Evolutionary conservation across 2,888 invertebrate genomes (phyloP).

Genomic region (Theodoxus fluviatilis): DNA sequence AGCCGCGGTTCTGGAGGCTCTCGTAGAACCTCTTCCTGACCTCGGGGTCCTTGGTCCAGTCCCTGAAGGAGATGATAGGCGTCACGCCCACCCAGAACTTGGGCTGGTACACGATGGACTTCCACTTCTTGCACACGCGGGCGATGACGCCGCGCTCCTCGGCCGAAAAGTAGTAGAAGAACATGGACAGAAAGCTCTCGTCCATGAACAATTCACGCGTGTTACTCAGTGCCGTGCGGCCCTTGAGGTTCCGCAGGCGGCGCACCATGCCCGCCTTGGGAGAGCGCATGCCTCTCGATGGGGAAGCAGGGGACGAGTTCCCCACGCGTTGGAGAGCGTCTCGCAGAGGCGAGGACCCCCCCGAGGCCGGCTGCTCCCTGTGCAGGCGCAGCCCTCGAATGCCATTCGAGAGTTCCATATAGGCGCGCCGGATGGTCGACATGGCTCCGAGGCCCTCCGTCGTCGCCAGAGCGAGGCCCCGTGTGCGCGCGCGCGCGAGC

Average conservation of each 20-base stretch:
- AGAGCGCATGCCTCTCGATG: constrained; percentile 38
- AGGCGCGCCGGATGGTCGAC: constrained; percentile 63
- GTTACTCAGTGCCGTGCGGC: constrained; percentile 42
- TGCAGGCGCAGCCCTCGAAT: constrained; percentile 60
- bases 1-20: constrained; percentile 79
- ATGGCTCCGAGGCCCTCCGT: constrained; percentile 36
- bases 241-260: constrained; percentile 51
- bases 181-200: constrained; percentile 82
- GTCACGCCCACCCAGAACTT: constrained; percentile 86
- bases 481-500: neutral
- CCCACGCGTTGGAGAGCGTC: neutral
- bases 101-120: constrained; percentile 86
- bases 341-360: constrained; percentile 6
- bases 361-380: constrained; percentile 34
- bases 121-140: constrained; percentile 86
- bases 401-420: constrained; percentile 64
- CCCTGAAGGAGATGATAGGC: constrained; percentile 86
- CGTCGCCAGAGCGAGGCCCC: neutral
- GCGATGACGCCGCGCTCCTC: constrained; percentile 81
- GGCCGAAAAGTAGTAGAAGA: constrained; percentile 73
- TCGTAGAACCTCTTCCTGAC: constrained; percentile 69
- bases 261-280: constrained; percentile 53
- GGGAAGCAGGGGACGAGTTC: neutral
- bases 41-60: constrained; percentile 64
- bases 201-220: constrained; percentile 74